phyloP scores from a whole-genome alignment of 2,113 vertebrate genomes.

The Archilochus colubris region DNA sequence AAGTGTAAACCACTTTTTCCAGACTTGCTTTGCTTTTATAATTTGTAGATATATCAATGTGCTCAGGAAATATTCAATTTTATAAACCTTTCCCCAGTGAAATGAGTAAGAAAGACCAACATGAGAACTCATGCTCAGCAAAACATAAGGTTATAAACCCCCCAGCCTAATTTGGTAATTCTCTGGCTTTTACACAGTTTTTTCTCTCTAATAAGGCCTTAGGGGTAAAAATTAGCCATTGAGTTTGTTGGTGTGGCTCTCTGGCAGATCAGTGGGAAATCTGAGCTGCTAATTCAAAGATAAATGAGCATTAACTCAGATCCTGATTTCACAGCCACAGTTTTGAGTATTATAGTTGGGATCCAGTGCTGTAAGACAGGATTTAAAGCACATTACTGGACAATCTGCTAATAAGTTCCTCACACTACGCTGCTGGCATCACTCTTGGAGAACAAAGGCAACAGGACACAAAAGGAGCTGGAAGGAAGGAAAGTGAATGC shows the following conservation, averaged over 20 bases:
- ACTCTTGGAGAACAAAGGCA: background rate
- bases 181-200: background rate
- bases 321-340: background rate
- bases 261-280: background rate
- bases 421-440: background rate
- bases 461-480: background rate
- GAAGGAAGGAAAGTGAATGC: background rate
- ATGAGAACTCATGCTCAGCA: background rate
- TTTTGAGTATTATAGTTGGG: background rate
- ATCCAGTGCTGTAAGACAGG: background rate
- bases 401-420: background rate
- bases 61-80: background rate
- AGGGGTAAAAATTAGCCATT: background rate
- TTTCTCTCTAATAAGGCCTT: background rate
- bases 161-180: background rate
- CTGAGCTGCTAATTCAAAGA: background rate
- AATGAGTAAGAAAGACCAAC: background rate
- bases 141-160: background rate
- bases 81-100: background rate
- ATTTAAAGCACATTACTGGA: background rate
- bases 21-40: background rate
- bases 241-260: background rate
- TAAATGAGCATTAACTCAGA: background rate
- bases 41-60: background rate
- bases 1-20: background rate